Conservation (phyloP, 2,797 vertebrate species). For the Pelochelys cantorii region DNA sequence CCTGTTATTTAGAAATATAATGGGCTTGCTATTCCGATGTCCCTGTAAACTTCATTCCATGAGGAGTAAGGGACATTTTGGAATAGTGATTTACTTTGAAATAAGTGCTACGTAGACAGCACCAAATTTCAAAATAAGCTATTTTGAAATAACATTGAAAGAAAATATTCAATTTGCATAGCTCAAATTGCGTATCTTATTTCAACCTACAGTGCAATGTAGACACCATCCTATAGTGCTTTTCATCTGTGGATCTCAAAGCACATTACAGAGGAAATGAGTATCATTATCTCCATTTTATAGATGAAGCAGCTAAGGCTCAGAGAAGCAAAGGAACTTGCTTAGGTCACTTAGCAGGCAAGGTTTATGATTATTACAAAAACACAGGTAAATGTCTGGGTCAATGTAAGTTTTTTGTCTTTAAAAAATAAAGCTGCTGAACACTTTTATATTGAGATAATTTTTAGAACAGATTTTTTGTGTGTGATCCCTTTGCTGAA, state of each 20-base stretch:
- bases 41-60: too few species aligned
- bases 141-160: too few species aligned
- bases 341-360: background rate
- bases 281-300: background rate
- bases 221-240: background rate
- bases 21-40: too few species aligned
- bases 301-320: background rate
- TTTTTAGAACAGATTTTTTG: background rate
- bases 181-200: too few species aligned
- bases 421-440: background rate
- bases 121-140: too few species aligned
- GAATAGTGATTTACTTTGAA: too few species aligned
- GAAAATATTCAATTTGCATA: too few species aligned
- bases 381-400: background rate
- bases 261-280: constrained; percentile 2
- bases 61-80: too few species aligned
- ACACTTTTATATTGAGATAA: background rate
- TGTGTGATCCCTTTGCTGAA: background rate
- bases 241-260: constrained; percentile 25
- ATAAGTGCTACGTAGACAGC: too few species aligned
- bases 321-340: background rate
- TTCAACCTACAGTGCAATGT: too few species aligned
- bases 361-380: background rate
- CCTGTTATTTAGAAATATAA: too few species aligned
- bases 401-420: background rate